Conservation (phyloP, 2,797 vertebrate genomes). For the Poecilia wingei region DNA sequence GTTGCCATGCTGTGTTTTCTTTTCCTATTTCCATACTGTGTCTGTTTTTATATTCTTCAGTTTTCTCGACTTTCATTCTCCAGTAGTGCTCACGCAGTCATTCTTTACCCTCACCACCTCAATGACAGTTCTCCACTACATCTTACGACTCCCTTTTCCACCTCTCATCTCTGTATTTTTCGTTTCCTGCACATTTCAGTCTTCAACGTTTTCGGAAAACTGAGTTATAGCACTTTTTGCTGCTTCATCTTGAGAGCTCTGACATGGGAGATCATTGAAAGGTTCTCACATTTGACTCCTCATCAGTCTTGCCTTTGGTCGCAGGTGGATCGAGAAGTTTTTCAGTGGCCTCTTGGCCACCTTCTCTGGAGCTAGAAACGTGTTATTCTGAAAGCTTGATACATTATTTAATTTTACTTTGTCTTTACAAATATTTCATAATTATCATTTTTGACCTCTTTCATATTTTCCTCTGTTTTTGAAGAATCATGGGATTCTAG, state of each 20-base stretch:
- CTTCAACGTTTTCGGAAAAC: slow-evolving; percentile 31
- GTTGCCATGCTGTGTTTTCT: slow-evolving; percentile 44
- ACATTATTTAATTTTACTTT: not conserved
- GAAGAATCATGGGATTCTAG: not conserved
- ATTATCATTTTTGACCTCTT: not conserved
- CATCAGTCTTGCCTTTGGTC: slow-evolving; percentile 65
- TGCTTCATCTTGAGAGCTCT: slow-evolving; percentile 42
- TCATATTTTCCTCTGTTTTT: not conserved
- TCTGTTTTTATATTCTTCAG: slow-evolving; percentile 34
- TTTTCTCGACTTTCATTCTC: slow-evolving; percentile 6
- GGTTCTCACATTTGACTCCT: slow-evolving; percentile 54
- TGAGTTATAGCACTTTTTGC: slow-evolving; percentile 50
- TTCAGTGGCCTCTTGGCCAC: slow-evolving; percentile 10
- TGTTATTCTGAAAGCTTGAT: not conserved
- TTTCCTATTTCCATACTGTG: slow-evolving; percentile 23
- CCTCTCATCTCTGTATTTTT: slow-evolving; percentile 25
- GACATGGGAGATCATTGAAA: slow-evolving; percentile 42
- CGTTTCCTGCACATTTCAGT: slow-evolving; percentile 14
- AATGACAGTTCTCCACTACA: slow-evolving; percentile 26
- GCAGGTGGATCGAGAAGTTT: slow-evolving; percentile 6
- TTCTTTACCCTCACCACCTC: slow-evolving; percentile 14
- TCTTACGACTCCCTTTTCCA: slow-evolving; percentile 23
- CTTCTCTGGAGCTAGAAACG: slow-evolving; percentile 1
- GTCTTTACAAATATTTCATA: not conserved
- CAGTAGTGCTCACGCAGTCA: slow-evolving; percentile 2